These are phyloP conservation scores for Varanus komodoensis DNA, from an alignment of 2,113 vertebrate genomes.

Conservation along the genomic window DNA sequence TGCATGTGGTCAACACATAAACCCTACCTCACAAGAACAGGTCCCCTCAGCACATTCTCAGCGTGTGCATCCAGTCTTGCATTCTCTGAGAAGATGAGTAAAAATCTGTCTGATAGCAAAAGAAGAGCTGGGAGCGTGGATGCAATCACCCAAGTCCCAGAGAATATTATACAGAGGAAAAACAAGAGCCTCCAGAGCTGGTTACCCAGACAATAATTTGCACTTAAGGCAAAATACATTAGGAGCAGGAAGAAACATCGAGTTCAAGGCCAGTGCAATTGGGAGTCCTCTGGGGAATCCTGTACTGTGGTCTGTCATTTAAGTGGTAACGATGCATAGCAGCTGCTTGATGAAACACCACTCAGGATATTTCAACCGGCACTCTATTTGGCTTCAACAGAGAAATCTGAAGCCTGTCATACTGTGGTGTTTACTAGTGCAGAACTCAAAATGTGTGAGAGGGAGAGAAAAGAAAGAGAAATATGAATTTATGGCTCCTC, in stretches of 20 bases:
- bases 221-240: slow-evolving; percentile 2
- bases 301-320: background rate
- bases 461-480: slow-evolving; percentile 13
- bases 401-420: slow-evolving; percentile 30
- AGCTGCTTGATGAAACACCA: slow-evolving; percentile 15
- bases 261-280: slow-evolving; percentile 20
- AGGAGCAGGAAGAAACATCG: background rate
- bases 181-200: background rate
- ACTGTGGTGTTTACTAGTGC: slow-evolving; percentile 3
- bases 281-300: background rate
- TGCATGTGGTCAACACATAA: too few species aligned
- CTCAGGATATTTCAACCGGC: accelerated
- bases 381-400: slow-evolving; percentile 27
- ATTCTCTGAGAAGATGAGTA: background rate
- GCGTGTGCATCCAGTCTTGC: background rate
- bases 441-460: background rate
- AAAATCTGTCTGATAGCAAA: background rate
- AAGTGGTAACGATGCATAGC: background rate
- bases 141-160: slow-evolving; percentile 20
- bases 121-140: background rate
- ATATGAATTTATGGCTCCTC: background rate
- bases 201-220: background rate
- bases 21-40: background rate
- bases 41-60: background rate
- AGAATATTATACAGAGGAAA: background rate